Base-by-base conservation (phyloP, 2,888 invertebrate genomes). In the Flexamia atlantica region DNA sequence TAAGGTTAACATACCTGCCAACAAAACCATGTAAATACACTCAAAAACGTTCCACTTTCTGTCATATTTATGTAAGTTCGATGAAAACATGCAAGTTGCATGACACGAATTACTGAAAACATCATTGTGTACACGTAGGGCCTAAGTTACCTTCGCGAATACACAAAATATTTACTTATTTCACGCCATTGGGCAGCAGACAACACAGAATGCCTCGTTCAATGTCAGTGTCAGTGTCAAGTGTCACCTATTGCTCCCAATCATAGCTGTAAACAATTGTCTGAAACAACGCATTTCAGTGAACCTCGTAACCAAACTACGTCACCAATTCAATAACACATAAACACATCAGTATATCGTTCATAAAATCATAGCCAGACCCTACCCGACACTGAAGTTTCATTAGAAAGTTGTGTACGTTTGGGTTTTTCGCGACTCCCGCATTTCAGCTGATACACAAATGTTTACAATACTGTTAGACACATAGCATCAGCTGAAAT, bases 1-100 rank as follows among this genome's bases (percentile, higher is more conserved):
- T 1, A 30, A 64, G 64, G 64, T 64, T 64, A 64, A 30, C 64
- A 5, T 64, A 64, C 64, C 64, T 64, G 64, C 64, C 28, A 64
- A 64, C 28, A 64, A 64, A 28, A 64, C 64, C 64, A 64, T 64
- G 12, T 64, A 14, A 28, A 14, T 64, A 28, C 25, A 64, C 64
- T 64, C 12, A 64, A 30, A 64, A 64, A 30, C 28, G 25, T 20
- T 64, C 20, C 28, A 64, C 14, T 28, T 64, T 20, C 28, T 30
- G 64, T 64, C 64, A 64, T 30, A 28, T 64, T 30, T 14, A 30
- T 64, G 0, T 28, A 28, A 30, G 25, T 28, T 53, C 23, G 53
- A 53, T 5, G 23, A 23, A 23, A 53, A 53, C 20, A 53, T 53
- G 20, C 23, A 7, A 20, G 23, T 14, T 53, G 5, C 20, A 23